Conservation (phyloP, 2,113 vertebrate genomes). For the Oplegnathus fasciatus region DNA sequence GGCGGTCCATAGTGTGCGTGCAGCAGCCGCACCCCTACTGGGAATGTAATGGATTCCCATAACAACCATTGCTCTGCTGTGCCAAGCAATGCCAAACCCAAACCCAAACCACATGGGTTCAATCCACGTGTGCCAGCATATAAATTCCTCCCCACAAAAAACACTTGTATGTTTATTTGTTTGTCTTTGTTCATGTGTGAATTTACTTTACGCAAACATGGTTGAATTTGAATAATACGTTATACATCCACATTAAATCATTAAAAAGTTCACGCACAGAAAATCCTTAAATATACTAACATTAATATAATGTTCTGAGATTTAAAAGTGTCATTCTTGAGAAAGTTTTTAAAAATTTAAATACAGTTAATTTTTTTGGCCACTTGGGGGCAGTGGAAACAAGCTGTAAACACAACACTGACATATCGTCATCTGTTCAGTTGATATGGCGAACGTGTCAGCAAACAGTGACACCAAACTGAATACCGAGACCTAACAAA, state of each 20-base stretch:
- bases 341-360: too few relatives aligned
- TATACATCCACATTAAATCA: too few relatives aligned
- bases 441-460: too few relatives aligned
- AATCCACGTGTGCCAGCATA: conserved; percentile 28
- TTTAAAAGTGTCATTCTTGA: not conserved
- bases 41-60: conserved; percentile 71
- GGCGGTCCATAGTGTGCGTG: not conserved
- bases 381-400: too few relatives aligned
- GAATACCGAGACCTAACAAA: not conserved
- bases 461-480: too few relatives aligned
- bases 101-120: conserved; percentile 58
- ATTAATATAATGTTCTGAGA: not conserved
- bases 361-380: too few relatives aligned
- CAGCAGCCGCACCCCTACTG: conserved; percentile 48
- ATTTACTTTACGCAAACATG: not conserved
- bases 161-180: not conserved
- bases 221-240: not conserved
- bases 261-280: too few relatives aligned
- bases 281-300: too few relatives aligned
- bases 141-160: conserved; percentile 17
- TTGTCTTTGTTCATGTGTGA: not conserved
- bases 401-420: too few relatives aligned
- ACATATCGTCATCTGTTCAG: too few relatives aligned
- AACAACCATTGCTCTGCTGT: conserved; percentile 50
- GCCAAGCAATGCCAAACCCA: conserved; percentile 38